Percentiles rank a stretch among this genome's conserved stretches.
Evolutionary conservation across 1,140 invertebrate genomes (phyloP).

Genomic region (Drosophila elegans): DNA sequence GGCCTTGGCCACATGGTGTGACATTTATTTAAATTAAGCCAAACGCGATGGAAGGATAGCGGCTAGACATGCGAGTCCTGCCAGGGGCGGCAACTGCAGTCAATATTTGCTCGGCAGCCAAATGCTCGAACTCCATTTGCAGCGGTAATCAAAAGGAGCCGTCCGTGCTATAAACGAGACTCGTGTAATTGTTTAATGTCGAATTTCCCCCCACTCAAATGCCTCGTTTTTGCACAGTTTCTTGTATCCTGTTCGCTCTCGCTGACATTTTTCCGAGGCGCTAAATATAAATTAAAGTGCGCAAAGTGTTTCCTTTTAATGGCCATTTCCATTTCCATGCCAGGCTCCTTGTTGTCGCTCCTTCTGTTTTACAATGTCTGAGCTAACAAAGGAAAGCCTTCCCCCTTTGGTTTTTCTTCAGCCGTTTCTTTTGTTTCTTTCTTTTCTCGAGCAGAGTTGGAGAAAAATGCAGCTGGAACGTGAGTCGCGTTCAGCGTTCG

Average conservation of each 20-base stretch:
- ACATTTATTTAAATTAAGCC: conserved; percentile 77
- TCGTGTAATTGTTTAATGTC: conserved; percentile 25
- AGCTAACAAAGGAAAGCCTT: conserved; percentile 42
- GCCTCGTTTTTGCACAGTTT: conserved; percentile 1
- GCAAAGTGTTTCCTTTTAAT: conserved; percentile 75
- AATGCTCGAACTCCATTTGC: conserved; percentile 1
- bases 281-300: conserved; percentile 78
- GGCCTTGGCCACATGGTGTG: conserved; percentile 49
- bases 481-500: conserved; percentile 61
- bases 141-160: conserved; percentile 26
- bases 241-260: conserved; percentile 8
- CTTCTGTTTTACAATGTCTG: conserved; percentile 70
- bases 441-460: conserved; percentile 4
- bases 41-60: conserved; percentile 55
- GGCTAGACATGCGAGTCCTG: conserved; percentile 60
- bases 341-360: conserved; percentile 55
- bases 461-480: conserved; percentile 75
- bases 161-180: conserved; percentile 23
- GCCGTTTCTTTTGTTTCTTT: conserved; percentile 1
- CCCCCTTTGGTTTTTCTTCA: conserved; percentile 12
- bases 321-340: conserved; percentile 49
- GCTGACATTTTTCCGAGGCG: conserved; percentile 62
- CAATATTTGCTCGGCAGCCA: conserved; percentile 23
- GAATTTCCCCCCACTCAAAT: conserved; percentile 32
- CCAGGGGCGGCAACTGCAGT: conserved; percentile 6